Conservation (phyloP, 2,888 invertebrate species). For the Cetonia aurata region DNA sequence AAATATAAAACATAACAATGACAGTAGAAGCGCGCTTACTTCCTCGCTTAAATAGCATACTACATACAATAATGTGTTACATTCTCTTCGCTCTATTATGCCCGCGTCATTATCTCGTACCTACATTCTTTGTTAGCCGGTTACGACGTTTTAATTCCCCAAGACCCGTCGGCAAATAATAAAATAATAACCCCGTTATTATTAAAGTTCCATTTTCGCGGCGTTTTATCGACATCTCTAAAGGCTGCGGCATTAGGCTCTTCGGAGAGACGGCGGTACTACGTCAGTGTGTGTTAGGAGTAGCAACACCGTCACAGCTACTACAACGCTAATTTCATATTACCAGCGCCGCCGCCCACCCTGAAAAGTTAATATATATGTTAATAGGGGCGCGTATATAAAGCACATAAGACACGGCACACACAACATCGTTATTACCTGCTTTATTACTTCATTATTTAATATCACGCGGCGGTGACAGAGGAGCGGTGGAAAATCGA, state of each 20-base stretch:
- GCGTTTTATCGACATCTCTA: slow-evolving; percentile 26
- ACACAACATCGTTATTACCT: slow-evolving; percentile 59
- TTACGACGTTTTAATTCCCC: slow-evolving; percentile 22
- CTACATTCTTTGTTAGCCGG: not conserved
- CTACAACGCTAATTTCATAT: slow-evolving; percentile 54
- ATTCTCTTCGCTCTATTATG: slow-evolving; percentile 16
- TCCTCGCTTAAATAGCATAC: no score
- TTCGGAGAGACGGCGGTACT: not conserved
- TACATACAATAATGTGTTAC: no score
- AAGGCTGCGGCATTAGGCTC: slow-evolving; percentile 21
- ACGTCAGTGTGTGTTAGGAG: slow-evolving; percentile 11
- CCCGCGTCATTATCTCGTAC: slow-evolving; percentile 19
- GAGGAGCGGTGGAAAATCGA: slow-evolving; percentile 27
- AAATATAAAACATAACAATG: no score
- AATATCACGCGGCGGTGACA: slow-evolving; percentile 51
- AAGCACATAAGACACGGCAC: slow-evolving; percentile 58
- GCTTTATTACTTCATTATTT: slow-evolving; percentile 60
- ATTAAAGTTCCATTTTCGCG: slow-evolving; percentile 37
- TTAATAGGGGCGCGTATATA: slow-evolving; percentile 57
- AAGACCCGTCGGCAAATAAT: slow-evolving; percentile 18
- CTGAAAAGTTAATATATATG: slow-evolving; percentile 64
- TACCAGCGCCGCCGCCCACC: slow-evolving; percentile 52
- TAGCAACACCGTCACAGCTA: not conserved
- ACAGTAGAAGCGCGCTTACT: no score
- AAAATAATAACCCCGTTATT: slow-evolving; percentile 38